Conservation (phyloP, 2,888 invertebrate genomes). For the Scaeva pyrastri region DNA sequence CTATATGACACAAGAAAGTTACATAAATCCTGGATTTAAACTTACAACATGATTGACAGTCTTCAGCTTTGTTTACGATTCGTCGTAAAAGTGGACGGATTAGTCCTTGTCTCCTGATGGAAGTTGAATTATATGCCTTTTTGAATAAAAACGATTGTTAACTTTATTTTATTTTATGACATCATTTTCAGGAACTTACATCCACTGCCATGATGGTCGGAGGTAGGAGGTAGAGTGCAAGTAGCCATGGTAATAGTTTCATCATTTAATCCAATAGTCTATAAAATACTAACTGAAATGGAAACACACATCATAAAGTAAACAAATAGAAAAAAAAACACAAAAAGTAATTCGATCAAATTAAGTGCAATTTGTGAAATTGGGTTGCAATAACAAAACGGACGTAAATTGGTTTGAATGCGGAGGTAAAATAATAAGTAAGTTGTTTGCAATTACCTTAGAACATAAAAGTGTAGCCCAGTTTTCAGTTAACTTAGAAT, state of each 20-base stretch:
- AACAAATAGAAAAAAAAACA: not conserved
- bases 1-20: not conserved
- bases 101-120: too few species aligned
- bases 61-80: conserved; percentile 36
- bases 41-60: conserved; percentile 55
- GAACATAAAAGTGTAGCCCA: not conserved
- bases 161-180: not conserved
- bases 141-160: not conserved
- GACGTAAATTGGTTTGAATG: not conserved
- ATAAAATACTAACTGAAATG: not conserved
- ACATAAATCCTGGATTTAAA: not conserved
- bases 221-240: not conserved
- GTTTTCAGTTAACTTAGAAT: too few species aligned
- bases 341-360: not conserved
- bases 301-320: not conserved
- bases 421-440: not conserved
- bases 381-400: not conserved
- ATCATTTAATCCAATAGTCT: conserved; percentile 16
- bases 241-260: conserved; percentile 12
- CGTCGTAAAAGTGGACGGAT: conserved; percentile 21
- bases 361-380: conserved; percentile 36
- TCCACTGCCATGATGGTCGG: not conserved
- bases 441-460: not conserved
- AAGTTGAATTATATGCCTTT: conserved; percentile 30
- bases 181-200: conserved; percentile 30